These are phyloP conservation scores for Pipa parva DNA, from an alignment of 2,113 vertebrate genomes.

Conservation along the genomic window DNA sequence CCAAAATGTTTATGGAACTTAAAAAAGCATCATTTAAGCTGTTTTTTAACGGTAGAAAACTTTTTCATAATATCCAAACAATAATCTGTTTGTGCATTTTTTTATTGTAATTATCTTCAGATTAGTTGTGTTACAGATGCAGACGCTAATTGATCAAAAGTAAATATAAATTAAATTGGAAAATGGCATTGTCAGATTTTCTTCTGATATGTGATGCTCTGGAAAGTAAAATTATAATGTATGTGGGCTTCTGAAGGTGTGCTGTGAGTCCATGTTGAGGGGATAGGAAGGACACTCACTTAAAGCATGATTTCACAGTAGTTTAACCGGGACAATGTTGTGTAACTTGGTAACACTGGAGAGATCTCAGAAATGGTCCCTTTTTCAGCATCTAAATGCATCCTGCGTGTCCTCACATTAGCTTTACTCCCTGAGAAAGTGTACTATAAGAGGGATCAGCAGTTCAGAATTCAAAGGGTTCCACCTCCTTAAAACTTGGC, in stretches of 20 bases:
- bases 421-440: slow-evolving; percentile 26
- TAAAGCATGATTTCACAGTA: slow-evolving; percentile 26
- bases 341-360: slow-evolving; percentile 28
- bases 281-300: slow-evolving; percentile 11
- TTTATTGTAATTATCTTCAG: no score
- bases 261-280: slow-evolving; percentile 2
- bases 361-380: slow-evolving; percentile 30
- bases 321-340: slow-evolving; percentile 26
- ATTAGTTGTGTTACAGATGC: no score
- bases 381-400: slow-evolving; percentile 35
- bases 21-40: no score
- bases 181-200: no score
- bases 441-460: background rate
- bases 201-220: no score
- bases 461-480: slow-evolving; percentile 17
- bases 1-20: no score
- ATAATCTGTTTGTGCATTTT: no score
- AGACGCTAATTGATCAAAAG: no score
- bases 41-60: no score
- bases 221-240: no score
- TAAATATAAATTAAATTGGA: no score
- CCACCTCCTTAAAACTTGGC: slow-evolving; percentile 10
- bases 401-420: slow-evolving; percentile 10
- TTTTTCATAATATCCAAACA: no score
- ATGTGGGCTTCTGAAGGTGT: slow-evolving; percentile 12